Base-by-base conservation (phyloP, 92 coral and sea anemone genomes). In the Parazoanthus darwini region DNA sequence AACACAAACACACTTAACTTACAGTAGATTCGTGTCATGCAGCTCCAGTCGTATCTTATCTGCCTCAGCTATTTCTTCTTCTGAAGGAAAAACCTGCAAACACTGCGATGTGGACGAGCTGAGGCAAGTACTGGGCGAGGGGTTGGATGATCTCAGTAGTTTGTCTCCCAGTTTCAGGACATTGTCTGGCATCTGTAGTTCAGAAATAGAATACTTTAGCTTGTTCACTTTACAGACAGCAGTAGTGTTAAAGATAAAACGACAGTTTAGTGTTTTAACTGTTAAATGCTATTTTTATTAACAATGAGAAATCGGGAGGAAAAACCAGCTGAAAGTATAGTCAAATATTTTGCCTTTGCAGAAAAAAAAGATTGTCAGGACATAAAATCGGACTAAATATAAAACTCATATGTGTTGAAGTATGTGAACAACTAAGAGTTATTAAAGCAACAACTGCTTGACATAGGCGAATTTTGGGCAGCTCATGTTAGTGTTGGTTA, bases 121-220 rank as follows among this genome's bases (percentile, higher is more conserved):
- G 36, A 89, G 89, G 73, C 48, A 43, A 14, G 91, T 79, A 33
- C 56, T 44, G 23, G 94, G 93, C 29, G 76, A 73, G 54, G 97
- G 98, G 46, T 65, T 85, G 72, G 91, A 80, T 36, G 97, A 86
- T 3, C 77, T 79, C 70, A 96, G 85, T 15, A 96, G 86, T 23
- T 83, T 85, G 46, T 87, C 85, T n/a, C 94, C 99, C 29, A 83
- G 90, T 39, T 89, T 91, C 23, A 90, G 92, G 20, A 96, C 96
- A 46, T 88, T 85, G 79, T 90, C 95, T 33, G 99, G 91, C 15
- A 96, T 92, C 96, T 96, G 50, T 43, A 9, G 87, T 83, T 1
- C 36, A 83, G 42, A 25, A 43, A 67, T 8, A 82, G 3, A 70
- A 71, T 43, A 38, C 2, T 22, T 29, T 20, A 20, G 48, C 14